These are phyloP conservation scores for Meles meles DNA, from an alignment of 2,113 vertebrate species.

Conservation along the genomic window DNA sequence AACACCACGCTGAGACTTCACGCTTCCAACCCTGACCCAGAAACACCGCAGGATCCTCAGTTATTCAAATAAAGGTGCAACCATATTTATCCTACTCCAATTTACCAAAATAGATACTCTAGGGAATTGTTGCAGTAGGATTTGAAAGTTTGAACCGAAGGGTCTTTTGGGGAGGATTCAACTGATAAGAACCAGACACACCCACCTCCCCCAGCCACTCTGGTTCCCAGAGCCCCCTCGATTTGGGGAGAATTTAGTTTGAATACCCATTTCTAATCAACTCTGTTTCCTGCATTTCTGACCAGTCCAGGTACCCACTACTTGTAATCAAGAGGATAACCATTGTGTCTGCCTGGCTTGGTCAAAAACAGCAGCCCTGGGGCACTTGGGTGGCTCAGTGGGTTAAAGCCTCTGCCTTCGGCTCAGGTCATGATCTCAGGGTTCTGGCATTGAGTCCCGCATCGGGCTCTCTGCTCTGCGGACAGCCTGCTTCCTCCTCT, in stretches of 20 bases:
- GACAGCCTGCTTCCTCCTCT: too few species aligned
- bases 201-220: background rate
- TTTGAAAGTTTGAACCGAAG: background rate
- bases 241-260: background rate
- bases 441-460: too few species aligned
- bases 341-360: background rate
- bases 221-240: rapidly evolving
- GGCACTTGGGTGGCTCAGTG: too few species aligned
- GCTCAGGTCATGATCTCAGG: too few species aligned
- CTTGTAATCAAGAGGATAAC: background rate
- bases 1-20: background rate
- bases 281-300: background rate
- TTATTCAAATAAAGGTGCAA: background rate
- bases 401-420: too few species aligned
- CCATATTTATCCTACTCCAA: background rate
- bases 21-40: background rate
- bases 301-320: background rate
- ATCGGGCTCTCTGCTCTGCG: too few species aligned
- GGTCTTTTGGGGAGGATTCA: background rate
- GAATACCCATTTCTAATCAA: background rate
- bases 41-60: background rate
- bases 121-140: background rate
- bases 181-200: background rate
- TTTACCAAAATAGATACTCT: background rate
- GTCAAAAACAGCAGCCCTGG: background rate